Base-by-base conservation (phyloP, 2,113 vertebrate species). In the Gambusia affinis region DNA sequence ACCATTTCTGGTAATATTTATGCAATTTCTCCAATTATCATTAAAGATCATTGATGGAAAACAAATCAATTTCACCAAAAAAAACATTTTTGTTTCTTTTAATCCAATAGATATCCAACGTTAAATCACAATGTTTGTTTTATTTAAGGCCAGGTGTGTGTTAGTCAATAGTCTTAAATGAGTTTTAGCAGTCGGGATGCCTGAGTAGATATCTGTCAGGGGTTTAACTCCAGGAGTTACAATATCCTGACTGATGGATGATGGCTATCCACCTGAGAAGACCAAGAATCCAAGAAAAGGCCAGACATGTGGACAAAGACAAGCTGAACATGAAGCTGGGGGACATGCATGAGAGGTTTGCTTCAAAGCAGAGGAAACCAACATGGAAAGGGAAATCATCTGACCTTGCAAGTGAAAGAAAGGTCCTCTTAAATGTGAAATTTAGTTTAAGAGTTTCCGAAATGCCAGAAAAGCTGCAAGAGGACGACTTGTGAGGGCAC, bases 261-360 rank as follows among this genome's bases (percentile, higher is more conserved):
- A 85, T 76, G 82, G 78, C 30, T 87, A 80, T 76, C 74, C 88
- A 82, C 85, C 76, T 78, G 82, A 87, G 82, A n/a, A 85, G 84
- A 85, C 82, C 28, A 64, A n/a, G 51, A 44, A 64, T 82, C 76
- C 71, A 80, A 62, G 71, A 30, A 82, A 57, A 68, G 14, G 57
- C 47, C 71, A 76, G 82, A 74, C 66, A 76, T 29, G 35, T 78
- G 80, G 80, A 75, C 79, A 35, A 77, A 83, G 84, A 85, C 78
- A 70, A 75, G 77, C 70, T 51, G 75, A 85, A 85, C 82, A 76
- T 64, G 72, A 68, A 80, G 64, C 73, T 70, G 67, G 64, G 74
- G 60, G 82, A 73, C 75, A 77, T 65, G 79, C 70, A 67, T 70
- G 70, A 66, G 60, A 76, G 82, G 72, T 72, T 72, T 82, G n/a